These are phyloP conservation scores for Corythornis cristatus DNA, from an alignment of 2,113 vertebrate species.

Conservation along the genomic window DNA sequence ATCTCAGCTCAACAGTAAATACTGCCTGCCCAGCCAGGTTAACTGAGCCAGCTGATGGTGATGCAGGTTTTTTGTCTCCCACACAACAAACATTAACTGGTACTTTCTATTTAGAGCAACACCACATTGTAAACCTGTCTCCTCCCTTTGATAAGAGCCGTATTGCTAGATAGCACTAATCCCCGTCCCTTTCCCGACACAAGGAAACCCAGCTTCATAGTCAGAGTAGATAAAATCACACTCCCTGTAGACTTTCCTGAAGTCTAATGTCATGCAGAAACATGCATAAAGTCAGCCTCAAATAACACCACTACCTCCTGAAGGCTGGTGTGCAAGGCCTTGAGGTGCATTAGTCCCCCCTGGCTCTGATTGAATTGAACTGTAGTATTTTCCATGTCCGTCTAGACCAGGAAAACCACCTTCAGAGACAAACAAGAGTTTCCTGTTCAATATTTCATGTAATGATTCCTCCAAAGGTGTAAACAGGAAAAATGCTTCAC, in stretches of 20 bases:
- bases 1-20: not conserved
- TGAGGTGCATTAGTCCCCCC: not conserved
- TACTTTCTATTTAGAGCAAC: constrained; percentile 35
- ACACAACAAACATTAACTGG: constrained; percentile 41
- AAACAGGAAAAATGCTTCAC: constrained; percentile 38
- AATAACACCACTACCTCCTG: rapidly evolving
- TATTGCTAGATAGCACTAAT: constrained; percentile 32
- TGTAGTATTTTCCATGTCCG: not conserved
- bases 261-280: not conserved
- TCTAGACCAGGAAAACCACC: constrained; percentile 1
- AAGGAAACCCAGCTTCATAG: not conserved
- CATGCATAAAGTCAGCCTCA: not conserved
- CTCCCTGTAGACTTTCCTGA: not conserved
- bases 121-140: not conserved
- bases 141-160: constrained; percentile 17
- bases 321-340: not conserved
- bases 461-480: constrained; percentile 48
- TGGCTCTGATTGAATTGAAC: not conserved
- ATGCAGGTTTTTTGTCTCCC: constrained; percentile 34
- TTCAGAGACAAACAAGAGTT: constrained; percentile 32
- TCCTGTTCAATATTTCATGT: constrained; percentile 59
- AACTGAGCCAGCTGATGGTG: not conserved
- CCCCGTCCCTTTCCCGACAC: not conserved
- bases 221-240: not conserved
- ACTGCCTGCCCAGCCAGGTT: not conserved